A percentile compares a stretch with the other conserved stretches of the same genome.
Evolutionary conservation across 2,113 vertebrate genomes (phyloP).

Genomic region (Pachycephala philippinensis): DNA sequence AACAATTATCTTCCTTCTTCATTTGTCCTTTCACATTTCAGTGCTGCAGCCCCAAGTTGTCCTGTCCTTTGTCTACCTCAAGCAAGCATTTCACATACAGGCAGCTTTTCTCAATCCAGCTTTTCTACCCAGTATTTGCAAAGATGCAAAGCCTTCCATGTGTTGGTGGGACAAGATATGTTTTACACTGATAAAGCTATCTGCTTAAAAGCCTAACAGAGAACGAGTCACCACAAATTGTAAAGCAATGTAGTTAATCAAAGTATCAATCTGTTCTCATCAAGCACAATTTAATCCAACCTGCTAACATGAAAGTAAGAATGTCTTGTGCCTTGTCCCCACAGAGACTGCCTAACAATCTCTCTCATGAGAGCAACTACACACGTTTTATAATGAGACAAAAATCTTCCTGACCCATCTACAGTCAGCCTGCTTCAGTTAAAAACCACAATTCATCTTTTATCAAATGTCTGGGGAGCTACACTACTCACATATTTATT

Average conservation of each 20-base stretch:
- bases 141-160: background rate
- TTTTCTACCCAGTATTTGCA: background rate
- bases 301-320: background rate
- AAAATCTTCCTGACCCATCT: background rate
- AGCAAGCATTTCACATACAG: background rate
- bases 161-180: background rate
- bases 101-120: background rate
- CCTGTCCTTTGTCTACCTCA: background rate
- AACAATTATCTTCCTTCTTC: background rate
- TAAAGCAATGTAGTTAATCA: constrained; percentile 15
- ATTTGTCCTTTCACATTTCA: background rate
- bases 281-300: constrained; percentile 3
- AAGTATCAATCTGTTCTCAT: constrained; percentile 43
- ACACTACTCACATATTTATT: background rate
- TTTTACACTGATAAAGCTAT: background rate
- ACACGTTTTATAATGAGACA: background rate
- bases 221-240: background rate
- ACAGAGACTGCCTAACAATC: background rate
- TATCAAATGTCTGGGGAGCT: background rate
- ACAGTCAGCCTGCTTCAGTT: background rate
- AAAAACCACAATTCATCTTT: background rate
- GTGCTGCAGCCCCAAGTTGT: background rate
- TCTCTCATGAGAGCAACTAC: background rate
- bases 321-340: background rate
- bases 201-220: constrained; percentile 10